These are phyloP conservation scores for Ecliptopera silaceata DNA, from an alignment of 2,888 invertebrate genomes.

Conservation along the genomic window DNA sequence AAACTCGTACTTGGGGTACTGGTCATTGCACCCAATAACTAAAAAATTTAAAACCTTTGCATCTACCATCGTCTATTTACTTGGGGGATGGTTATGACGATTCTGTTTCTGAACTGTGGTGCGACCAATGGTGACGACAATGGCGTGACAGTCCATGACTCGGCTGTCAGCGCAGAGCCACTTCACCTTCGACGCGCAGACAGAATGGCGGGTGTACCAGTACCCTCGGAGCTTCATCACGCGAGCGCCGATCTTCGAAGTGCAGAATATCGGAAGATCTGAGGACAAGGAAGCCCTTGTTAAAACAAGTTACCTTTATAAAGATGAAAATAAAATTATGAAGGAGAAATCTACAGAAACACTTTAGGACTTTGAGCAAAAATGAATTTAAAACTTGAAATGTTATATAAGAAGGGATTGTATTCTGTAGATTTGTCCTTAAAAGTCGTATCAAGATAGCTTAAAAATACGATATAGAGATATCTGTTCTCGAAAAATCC, in stretches of 20 bases:
- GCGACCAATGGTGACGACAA: slow-evolving; percentile 71
- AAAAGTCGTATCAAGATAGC: too few relatives aligned
- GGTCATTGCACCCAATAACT: too few relatives aligned
- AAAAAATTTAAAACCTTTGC: too few relatives aligned
- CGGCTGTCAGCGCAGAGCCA: slow-evolving; percentile 73
- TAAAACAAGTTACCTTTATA: not conserved
- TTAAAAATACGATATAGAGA: too few relatives aligned
- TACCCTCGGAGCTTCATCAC: slow-evolving; percentile 72
- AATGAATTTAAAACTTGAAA: too few relatives aligned
- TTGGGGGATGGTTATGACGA: slow-evolving; percentile 67
- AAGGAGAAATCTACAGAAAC: too few relatives aligned
- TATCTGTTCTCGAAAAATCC: too few relatives aligned
- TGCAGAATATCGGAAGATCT: slow-evolving; percentile 71
- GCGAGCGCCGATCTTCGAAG: slow-evolving; percentile 66
- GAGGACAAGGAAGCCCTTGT: slow-evolving; percentile 19
- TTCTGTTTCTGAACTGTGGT: slow-evolving; percentile 68
- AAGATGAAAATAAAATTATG: too few relatives aligned
- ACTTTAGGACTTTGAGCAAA: too few relatives aligned
- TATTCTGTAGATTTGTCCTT: too few relatives aligned
- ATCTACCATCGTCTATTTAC: not conserved
- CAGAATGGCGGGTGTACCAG: slow-evolving; percentile 72
- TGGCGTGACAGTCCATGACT: slow-evolving; percentile 64
- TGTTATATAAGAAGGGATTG: too few relatives aligned
- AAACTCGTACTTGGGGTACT: too few relatives aligned
- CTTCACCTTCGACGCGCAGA: slow-evolving; percentile 72